phyloP scores from a whole-genome alignment of 2,888 invertebrate genomes.

The Pherbina coryleti region DNA sequence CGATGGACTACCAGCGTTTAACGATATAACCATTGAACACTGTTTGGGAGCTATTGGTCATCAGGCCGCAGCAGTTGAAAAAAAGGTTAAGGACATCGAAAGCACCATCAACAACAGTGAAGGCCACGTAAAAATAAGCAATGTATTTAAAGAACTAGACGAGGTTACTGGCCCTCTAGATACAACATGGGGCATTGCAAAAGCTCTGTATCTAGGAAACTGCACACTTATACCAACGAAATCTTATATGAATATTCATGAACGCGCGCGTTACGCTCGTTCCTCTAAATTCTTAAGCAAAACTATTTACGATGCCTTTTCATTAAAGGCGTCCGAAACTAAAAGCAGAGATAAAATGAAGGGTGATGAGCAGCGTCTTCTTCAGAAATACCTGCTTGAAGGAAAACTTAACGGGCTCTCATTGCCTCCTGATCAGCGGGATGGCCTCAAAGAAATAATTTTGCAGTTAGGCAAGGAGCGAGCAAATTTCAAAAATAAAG shows the following conservation, averaged over 20 bases:
- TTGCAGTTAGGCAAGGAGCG: constrained; percentile 74
- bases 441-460: constrained; percentile 72
- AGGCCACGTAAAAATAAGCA: constrained; percentile 69
- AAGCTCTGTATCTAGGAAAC: constrained; percentile 85
- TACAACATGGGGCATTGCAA: constrained; percentile 88
- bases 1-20: constrained; percentile 84
- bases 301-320: constrained; percentile 52
- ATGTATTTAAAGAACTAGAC: constrained; percentile 83
- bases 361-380: constrained; percentile 73
- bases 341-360: constrained; percentile 65
- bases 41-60: constrained; percentile 88
- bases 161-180: constrained; percentile 80
- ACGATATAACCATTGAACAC: constrained; percentile 83
- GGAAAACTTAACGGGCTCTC: constrained; percentile 86
- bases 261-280: constrained; percentile 81
- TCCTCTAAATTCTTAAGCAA: constrained; percentile 80
- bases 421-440: constrained; percentile 72
- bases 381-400: constrained; percentile 85
- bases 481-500: constrained; percentile 76
- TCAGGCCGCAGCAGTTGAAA: constrained; percentile 85
- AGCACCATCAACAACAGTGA: constrained; percentile 67
- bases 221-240: constrained; percentile 84
- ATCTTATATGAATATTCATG: constrained; percentile 83
- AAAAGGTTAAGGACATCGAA: constrained; percentile 79
- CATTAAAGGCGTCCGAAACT: neutral